A percentile compares a stretch with the other conserved stretches of the same genome.
phyloP scores from a whole-genome alignment of 2,797 vertebrate genomes.

The Schizopygopsis malacanthus region DNA sequence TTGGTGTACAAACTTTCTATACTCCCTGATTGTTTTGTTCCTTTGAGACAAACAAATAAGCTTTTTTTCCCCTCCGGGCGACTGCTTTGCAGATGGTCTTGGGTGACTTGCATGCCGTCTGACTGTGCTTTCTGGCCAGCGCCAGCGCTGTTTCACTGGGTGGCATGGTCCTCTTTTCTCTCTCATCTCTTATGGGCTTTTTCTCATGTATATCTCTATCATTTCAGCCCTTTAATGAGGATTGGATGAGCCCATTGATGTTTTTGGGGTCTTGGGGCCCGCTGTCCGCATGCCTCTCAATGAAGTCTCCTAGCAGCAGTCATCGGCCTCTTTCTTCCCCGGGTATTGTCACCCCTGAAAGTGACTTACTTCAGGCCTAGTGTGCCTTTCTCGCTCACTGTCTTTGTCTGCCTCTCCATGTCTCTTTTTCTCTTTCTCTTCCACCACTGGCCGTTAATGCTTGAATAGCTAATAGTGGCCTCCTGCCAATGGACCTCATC shows the following conservation, averaged over 20 bases:
- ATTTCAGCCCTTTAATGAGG: conserved; percentile 77
- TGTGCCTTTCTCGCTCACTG: conserved; percentile 66
- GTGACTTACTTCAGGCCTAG: conserved; percentile 82
- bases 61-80: background rate
- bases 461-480: conserved; percentile 82
- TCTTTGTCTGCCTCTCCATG: conserved; percentile 64
- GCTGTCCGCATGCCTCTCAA: conserved; percentile 78
- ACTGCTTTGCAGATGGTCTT: conserved; percentile 50
- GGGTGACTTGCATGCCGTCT: conserved; percentile 46
- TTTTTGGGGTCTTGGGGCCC: conserved; percentile 73
- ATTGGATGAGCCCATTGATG: conserved; percentile 79
- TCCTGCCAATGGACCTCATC: conserved; percentile 82
- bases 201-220: conserved; percentile 81
- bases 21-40: conserved; percentile 28
- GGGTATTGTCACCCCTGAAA: conserved; percentile 83
- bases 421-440: conserved; percentile 64
- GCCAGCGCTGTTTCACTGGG: conserved; percentile 57
- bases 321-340: conserved; percentile 81
- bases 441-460: conserved; percentile 79
- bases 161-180: conserved; percentile 65
- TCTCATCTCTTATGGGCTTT: conserved; percentile 71
- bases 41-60: conserved; percentile 37
- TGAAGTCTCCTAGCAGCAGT: conserved; percentile 83
- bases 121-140: conserved; percentile 43
- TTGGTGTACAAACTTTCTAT: conserved; percentile 10